Evolutionary conservation across 92 coral and sea anemone species (phyloP).

Genomic region (Epizoanthus stellaris): DNA sequence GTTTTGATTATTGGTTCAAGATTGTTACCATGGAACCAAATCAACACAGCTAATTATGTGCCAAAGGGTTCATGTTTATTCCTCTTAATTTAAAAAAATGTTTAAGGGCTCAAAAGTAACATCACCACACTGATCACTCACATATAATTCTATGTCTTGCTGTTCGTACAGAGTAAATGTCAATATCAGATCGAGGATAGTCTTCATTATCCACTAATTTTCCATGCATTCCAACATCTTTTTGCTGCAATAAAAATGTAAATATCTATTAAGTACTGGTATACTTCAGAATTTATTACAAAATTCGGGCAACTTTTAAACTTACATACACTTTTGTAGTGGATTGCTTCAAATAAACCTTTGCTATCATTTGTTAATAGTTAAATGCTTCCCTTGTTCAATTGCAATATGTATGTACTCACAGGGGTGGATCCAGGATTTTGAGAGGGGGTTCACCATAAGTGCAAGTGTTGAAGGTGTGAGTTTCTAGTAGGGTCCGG

Average conservation of each 20-base stretch:
- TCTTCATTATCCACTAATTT: constrained; percentile 83
- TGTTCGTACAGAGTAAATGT: constrained; percentile 86
- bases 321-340: no score
- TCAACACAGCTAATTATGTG: neutral
- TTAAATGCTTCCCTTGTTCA: no score
- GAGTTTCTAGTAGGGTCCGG: no score
- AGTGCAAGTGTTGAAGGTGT: no score
- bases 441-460: no score
- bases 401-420: no score
- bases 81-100: neutral
- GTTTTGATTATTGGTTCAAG: neutral
- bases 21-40: neutral
- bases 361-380: no score
- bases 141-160: constrained; percentile 96
- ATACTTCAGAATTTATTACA: no score
- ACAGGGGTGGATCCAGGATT: no score
- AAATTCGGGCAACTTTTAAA: no score
- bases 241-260: constrained; percentile 71
- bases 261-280: neutral
- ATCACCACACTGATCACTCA: constrained; percentile 43
- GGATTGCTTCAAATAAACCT: no score
- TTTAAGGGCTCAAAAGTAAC: neutral
- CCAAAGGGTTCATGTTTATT: neutral
- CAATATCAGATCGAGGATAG: constrained; percentile 93
- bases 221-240: constrained; percentile 90